Base-by-base conservation (phyloP, 2,888 invertebrate genomes). In the Gari tellinella region DNA sequence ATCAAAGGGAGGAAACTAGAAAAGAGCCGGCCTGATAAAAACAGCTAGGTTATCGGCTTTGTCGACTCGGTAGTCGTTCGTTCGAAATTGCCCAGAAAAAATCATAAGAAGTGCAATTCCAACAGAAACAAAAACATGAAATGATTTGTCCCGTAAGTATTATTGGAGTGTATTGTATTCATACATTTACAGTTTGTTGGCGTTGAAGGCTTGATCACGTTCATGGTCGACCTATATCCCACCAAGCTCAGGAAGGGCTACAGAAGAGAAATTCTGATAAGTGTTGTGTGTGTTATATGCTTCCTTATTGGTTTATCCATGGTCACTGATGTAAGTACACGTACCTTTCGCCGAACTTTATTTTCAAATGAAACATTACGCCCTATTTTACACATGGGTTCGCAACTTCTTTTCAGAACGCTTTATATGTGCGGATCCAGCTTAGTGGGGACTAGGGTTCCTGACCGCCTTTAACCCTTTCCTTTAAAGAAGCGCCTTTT, bases 261-360 rank as follows among this genome's bases (percentile, higher is more conserved):
- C 52, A 85, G 92, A 17, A 97, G 98, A 73, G 94, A 94, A 87
- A 85, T 93, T 40, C 94, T 94, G 81, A 94, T 94, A 63, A 93
- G 93, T 15, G 78, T 91, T 17, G 93, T 93, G 1, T 94, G 94
- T 74, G 84, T 93, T 17, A 81, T 94, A 45, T 94, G 93, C 15
- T 94, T 93, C 83, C 70, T 94, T 1, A 87, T 94, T 40, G 94
- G 94, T 1, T 88, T 94, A 12, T 91, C 93, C 2, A 94, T 94
- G 92, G 93, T 94, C 2, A 94, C 94, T 1, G 92, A 94, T 86
- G 94, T 94, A 88, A 91, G 93, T 89, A 38, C 19, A 43, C 19
- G 5, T n/a, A 8, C 19, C 15, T 14, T 5, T 17, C 15, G 19
- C 5, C 14, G 4, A 8, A 4, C 43, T 43, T 43, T 14, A 43